Conservation (phyloP, 2,888 invertebrate genomes). For the Muscina levida region DNA sequence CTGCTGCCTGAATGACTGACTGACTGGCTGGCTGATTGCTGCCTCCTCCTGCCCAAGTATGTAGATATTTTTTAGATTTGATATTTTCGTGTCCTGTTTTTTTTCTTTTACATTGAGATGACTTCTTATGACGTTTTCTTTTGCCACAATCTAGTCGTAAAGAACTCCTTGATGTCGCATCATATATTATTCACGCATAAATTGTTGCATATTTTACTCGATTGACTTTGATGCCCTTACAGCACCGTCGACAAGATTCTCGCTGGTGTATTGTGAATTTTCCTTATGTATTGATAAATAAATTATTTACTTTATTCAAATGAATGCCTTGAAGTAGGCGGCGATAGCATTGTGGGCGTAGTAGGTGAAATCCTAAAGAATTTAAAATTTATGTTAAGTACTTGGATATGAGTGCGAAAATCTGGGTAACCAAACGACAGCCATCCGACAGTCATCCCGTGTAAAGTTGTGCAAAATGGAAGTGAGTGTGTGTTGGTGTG, state of each 20-base stretch:
- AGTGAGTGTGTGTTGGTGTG: not conserved
- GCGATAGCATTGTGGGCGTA: not conserved
- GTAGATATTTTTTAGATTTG: too few relatives aligned
- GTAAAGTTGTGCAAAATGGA: not conserved
- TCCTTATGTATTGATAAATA: constrained; percentile 21
- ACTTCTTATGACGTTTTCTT: too few relatives aligned
- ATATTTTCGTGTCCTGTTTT: too few relatives aligned
- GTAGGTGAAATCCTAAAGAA: constrained; percentile 23
- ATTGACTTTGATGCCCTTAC: constrained; percentile 12
- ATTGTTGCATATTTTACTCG: constrained; percentile 46
- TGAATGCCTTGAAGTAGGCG: constrained; percentile 18
- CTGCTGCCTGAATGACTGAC: not conserved
- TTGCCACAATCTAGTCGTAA: too few relatives aligned
- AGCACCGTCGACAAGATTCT: not conserved
- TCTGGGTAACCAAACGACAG: too few relatives aligned
- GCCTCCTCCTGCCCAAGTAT: too few relatives aligned
- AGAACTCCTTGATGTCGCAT: too few relatives aligned
- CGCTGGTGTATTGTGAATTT: not conserved
- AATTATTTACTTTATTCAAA: constrained; percentile 23
- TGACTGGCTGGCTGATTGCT: too few relatives aligned
- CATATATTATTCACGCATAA: constrained; percentile 33
- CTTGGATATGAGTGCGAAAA: not conserved
- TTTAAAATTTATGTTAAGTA: constrained; percentile 38
- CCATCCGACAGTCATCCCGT: not conserved
- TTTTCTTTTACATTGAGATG: too few relatives aligned